Evolutionary conservation across 1,140 invertebrate species (phyloP).

Genomic region (Drosophila ficusphila): DNA sequence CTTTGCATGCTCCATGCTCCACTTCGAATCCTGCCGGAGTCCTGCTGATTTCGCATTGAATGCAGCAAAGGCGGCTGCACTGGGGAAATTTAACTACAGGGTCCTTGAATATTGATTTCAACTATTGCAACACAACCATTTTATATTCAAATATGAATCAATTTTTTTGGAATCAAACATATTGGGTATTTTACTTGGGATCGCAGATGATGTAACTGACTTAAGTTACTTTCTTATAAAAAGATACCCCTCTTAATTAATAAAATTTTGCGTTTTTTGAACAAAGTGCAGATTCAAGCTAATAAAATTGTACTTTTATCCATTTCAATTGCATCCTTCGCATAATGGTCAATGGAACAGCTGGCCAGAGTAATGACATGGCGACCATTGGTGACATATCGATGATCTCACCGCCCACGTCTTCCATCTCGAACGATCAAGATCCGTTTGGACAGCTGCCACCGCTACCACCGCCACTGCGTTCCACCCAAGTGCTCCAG

Average conservation of each 20-base stretch:
- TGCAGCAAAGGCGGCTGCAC: constrained; percentile 13
- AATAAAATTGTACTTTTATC: background rate
- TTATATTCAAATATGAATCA: too few relatives aligned
- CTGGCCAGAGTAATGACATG: constrained; percentile 84
- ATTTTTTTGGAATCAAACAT: too few relatives aligned
- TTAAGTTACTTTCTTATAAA: background rate
- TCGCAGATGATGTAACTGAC: too few relatives aligned
- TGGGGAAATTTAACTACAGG: background rate
- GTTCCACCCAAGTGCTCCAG: constrained; percentile 84
- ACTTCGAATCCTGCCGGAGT: constrained; percentile 10
- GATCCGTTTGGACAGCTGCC: constrained; percentile 84
- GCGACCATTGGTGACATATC: constrained; percentile 83
- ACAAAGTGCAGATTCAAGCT: background rate
- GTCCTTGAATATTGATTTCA: background rate
- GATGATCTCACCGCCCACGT: constrained; percentile 84
- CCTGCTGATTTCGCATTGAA: background rate
- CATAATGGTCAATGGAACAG: constrained; percentile 37
- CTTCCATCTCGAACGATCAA: constrained; percentile 84
- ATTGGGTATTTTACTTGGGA: too few relatives aligned
- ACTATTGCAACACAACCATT: too few relatives aligned
- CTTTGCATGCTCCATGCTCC: constrained; percentile 46
- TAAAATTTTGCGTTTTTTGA: background rate
- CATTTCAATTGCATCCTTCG: background rate
- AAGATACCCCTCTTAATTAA: background rate
- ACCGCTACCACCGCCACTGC: constrained; percentile 84